Evolutionary conservation across 2,888 invertebrate genomes (phyloP), one percentile per base, ranked within the genome.

Genomic region (Amphipyra berbera): DNA sequence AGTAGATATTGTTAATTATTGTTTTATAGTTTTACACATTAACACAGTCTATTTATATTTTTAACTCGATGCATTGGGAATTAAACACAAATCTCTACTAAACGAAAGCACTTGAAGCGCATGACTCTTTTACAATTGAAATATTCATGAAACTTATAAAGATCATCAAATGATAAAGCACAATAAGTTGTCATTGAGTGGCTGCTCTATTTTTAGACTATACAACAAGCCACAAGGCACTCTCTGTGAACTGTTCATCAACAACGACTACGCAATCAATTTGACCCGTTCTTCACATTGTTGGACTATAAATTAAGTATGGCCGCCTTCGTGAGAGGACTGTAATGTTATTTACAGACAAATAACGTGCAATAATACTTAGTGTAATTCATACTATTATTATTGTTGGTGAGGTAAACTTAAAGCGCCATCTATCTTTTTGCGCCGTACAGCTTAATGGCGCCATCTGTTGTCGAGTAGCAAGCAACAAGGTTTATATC

Each of bases 251-350:
- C 77, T 77, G 80, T 81, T 86, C 87, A 89, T 90, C 86, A 85
- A 86, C 84, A 82, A 81, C 85, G 79, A 81, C 87, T 84, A 91
- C 91, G 90, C 93, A 90, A 91, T 92, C 91, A 92, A 90, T 92
- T 93, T 92, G 90, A 90, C 89, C 88, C 84, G 89, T 86, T 86
- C 82, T 71, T 76, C 82, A 84, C 83, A 86, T 87, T 87, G 85
- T 86, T 82, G 78, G 82, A 75, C 67, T 73, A 65, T 77, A 62
- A 66, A 61, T 75, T 71, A 70, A 64, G 55, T 54, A 53, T 61
- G 41, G 35, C 46, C 35, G 21, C 41, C 42, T 30, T 40, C 15
- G 33, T 37, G 9, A 48, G 44, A 42, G 13, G 2, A 40, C 15
- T 1, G 7, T 49, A 9, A 61, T 62, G 2, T 42, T 49, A 46